phyloP scores from a whole-genome alignment of 2,888 invertebrate species.

The Hemithea aestivaria region DNA sequence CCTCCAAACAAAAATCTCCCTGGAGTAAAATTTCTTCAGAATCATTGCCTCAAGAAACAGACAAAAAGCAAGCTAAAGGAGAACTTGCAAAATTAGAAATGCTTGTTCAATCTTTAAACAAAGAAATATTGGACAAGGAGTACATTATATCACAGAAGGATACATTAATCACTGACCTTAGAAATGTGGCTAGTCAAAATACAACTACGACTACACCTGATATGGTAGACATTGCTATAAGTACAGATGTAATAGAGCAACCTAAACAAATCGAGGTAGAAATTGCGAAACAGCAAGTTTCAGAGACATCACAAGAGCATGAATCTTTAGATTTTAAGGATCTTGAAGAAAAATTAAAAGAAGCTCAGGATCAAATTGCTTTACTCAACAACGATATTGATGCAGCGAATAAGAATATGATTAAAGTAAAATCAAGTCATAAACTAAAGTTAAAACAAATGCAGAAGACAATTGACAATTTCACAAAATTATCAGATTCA shows the following conservation, averaged over 20 bases:
- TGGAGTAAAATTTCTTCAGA: conserved; percentile 67
- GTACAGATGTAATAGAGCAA: conserved; percentile 36
- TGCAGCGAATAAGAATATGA: conserved; percentile 86
- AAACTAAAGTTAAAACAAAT: conserved; percentile 86
- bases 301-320: conserved; percentile 25
- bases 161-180: conserved; percentile 55
- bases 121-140: conserved; percentile 71
- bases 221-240: conserved; percentile 44
- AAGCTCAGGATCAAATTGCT: conserved; percentile 61
- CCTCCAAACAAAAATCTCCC: conserved; percentile 66
- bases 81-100: conserved; percentile 59
- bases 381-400: conserved; percentile 85
- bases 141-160: conserved; percentile 67
- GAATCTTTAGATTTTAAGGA: conserved; percentile 32
- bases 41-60: conserved; percentile 56
- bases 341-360: conserved; percentile 65
- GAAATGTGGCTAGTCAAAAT: conserved; percentile 32
- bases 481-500: conserved; percentile 82
- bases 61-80: conserved; percentile 55
- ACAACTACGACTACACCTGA: conserved; percentile 27
- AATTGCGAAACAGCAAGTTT: conserved; percentile 14
- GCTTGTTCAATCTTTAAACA: conserved; percentile 66
- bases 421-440: conserved; percentile 85
- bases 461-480: conserved; percentile 85
- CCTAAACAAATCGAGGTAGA: conserved; percentile 17